These are phyloP conservation scores for Acronicta leporina DNA, from an alignment of 2,888 invertebrate species.

Conservation along the genomic window DNA sequence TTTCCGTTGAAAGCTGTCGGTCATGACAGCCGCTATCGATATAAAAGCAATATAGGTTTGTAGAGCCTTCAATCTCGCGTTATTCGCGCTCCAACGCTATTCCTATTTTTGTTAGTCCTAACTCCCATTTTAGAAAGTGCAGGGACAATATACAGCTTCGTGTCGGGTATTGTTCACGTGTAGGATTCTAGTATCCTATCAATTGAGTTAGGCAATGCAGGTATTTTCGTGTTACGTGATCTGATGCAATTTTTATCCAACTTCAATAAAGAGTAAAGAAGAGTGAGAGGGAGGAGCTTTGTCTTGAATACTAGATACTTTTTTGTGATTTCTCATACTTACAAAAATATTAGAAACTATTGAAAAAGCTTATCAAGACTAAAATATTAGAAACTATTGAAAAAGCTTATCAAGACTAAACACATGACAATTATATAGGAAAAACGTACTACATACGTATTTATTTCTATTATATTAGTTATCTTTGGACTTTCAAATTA, in stretches of 20 bases:
- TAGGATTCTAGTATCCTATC: neutral
- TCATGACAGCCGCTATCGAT: conserved; percentile 51
- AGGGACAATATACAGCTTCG: conserved; percentile 22
- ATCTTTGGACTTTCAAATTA: too few species aligned
- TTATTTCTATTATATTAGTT: too few species aligned
- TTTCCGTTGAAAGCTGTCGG: conserved; percentile 22
- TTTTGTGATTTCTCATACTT: too few species aligned
- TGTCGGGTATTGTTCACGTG: conserved; percentile 7
- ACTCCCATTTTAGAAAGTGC: conserved; percentile 22
- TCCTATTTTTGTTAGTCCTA: conserved; percentile 37
- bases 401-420: too few species aligned
- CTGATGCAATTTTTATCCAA: too few species aligned
- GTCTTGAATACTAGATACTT: too few species aligned
- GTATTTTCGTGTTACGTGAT: neutral
- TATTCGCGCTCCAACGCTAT: conserved; percentile 26
- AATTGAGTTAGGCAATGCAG: conserved; percentile 1
- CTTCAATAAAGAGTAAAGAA: too few species aligned
- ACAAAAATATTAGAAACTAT: neutral
- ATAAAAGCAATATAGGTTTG: conserved; percentile 53
- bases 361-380: too few species aligned
- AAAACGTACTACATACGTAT: too few species aligned
- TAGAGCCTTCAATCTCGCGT: conserved; percentile 53
- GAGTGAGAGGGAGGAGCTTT: too few species aligned
- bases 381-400: neutral
- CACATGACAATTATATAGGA: too few species aligned